A percentile compares a stretch with the other conserved stretches of the same genome.
Conservation (phyloP, 2,888 invertebrate genomes). For the Volucella bombylans region DNA sequence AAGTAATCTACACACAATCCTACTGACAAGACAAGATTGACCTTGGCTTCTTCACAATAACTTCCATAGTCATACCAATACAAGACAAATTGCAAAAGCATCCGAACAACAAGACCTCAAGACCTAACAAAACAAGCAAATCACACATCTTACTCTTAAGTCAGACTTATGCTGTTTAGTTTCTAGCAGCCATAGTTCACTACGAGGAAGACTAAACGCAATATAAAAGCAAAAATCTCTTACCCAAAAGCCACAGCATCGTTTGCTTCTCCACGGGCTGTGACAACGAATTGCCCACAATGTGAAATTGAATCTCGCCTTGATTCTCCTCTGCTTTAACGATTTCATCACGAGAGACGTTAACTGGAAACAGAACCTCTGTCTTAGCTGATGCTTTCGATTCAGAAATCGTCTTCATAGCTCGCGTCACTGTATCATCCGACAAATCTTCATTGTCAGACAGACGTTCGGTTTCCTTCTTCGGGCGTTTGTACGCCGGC, state of each 20-base stretch:
- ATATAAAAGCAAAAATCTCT: not conserved
- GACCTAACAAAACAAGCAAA: no score
- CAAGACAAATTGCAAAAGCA: no score
- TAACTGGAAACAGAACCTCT: constrained; percentile 86
- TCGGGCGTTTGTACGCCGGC: constrained; percentile 66
- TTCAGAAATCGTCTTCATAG: constrained; percentile 90
- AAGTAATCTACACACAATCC: no score
- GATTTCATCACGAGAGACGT: constrained; percentile 92
- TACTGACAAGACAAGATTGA: no score
- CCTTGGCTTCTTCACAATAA: no score
- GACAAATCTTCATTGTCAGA: constrained; percentile 86
- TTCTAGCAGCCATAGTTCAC: no score
- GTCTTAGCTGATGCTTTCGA: constrained; percentile 84
- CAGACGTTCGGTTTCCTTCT: constrained; percentile 52
- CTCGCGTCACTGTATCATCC: constrained; percentile 89
- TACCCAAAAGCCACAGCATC: constrained; percentile 88
- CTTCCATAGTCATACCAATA: no score
- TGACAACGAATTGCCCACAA: constrained; percentile 94
- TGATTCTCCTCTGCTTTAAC: constrained; percentile 92
- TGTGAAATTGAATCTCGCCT: constrained; percentile 93
- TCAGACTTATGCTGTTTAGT: no score
- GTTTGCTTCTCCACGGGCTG: constrained; percentile 92
- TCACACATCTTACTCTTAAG: no score
- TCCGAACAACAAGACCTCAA: no score
- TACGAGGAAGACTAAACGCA: not conserved